A percentile compares a stretch with the other conserved stretches of the same genome.
Conservation (phyloP, 2,797 vertebrate genomes). For the Sebastes matsubarae region DNA sequence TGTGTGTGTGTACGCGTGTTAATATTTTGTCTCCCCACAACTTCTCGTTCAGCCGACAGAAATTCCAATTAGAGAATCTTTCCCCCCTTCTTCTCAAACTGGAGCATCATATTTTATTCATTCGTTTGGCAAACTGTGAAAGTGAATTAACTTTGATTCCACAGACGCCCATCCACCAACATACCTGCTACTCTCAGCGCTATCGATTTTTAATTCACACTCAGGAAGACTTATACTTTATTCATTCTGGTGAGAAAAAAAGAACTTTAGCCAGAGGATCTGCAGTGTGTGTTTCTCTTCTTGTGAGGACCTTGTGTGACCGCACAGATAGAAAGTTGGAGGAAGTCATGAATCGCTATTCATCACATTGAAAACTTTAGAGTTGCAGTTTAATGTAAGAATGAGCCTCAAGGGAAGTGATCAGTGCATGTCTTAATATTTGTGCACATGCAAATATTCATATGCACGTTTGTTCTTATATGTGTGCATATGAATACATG, state of each 20-base stretch:
- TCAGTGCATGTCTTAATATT: neutral
- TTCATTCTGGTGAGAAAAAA: constrained; percentile 27
- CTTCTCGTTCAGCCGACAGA: constrained; percentile 45
- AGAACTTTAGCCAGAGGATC: constrained; percentile 1
- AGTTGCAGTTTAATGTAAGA: neutral
- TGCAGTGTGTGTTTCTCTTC: constrained; percentile 1
- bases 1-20: neutral
- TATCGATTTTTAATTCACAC: constrained; percentile 53
- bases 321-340: neutral
- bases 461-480: neutral
- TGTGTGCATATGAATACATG: neutral
- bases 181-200: constrained; percentile 49
- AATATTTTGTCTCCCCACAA: constrained; percentile 45
- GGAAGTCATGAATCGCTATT: neutral
- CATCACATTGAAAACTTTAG: neutral
- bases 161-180: constrained; percentile 5
- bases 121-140: constrained; percentile 63
- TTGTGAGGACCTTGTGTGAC: neutral
- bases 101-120: constrained; percentile 72
- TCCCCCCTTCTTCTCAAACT: constrained; percentile 27
- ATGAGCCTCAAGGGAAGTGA: neutral
- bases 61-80: constrained; percentile 55
- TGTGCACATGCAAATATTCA: neutral
- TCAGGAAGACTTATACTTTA: constrained; percentile 33
- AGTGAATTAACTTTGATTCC: constrained; percentile 61